A percentile compares a stretch with the other conserved stretches of the same genome.
phyloP scores from a whole-genome alignment of 1,140 invertebrate species.

The Andrena cerasifolii region DNA sequence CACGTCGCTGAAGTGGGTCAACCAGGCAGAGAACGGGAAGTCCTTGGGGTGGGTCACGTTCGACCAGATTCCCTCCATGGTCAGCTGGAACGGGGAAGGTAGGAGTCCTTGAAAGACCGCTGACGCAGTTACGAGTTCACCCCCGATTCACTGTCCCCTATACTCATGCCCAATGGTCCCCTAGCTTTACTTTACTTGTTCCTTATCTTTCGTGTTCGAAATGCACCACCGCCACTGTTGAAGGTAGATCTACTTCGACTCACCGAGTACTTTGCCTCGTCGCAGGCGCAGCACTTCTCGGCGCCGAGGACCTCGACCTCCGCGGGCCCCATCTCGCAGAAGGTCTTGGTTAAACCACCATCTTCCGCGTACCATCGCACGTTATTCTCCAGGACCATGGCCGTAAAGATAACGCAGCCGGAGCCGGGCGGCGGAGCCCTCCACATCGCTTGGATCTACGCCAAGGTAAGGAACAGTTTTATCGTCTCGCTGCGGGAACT shows the following conservation, averaged over 20 bases:
- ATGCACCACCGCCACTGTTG: too few species aligned
- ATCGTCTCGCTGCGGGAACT: constrained; percentile 24
- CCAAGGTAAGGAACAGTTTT: constrained; percentile 44
- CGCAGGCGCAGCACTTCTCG: constrained; percentile 91
- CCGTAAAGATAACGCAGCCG: constrained; percentile 92
- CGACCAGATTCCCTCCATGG: constrained; percentile 98
- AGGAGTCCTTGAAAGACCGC: background rate
- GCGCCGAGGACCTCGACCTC: constrained; percentile 82
- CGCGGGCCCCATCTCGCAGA: constrained; percentile 90
- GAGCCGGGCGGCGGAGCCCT: constrained; percentile 91
- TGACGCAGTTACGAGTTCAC: too few species aligned
- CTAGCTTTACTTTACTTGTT: too few species aligned
- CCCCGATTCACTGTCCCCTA: too few species aligned
- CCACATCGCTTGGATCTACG: constrained; percentile 92
- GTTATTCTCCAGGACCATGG: constrained; percentile 93
- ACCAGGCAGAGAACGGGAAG: constrained; percentile 93
- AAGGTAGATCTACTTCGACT: too few species aligned
- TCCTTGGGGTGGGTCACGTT: constrained; percentile 98
- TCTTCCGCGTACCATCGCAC: constrained; percentile 96
- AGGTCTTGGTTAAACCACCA: constrained; percentile 89
- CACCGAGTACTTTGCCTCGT: constrained; percentile 95
- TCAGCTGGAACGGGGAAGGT: constrained; percentile 85
- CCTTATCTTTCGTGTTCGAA: too few species aligned
- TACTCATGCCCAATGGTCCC: too few species aligned
- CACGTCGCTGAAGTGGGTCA: constrained; percentile 99